These are phyloP conservation scores for Chrysemys picta DNA, from an alignment of 2,113 vertebrate genomes.

Conservation along the genomic window DNA sequence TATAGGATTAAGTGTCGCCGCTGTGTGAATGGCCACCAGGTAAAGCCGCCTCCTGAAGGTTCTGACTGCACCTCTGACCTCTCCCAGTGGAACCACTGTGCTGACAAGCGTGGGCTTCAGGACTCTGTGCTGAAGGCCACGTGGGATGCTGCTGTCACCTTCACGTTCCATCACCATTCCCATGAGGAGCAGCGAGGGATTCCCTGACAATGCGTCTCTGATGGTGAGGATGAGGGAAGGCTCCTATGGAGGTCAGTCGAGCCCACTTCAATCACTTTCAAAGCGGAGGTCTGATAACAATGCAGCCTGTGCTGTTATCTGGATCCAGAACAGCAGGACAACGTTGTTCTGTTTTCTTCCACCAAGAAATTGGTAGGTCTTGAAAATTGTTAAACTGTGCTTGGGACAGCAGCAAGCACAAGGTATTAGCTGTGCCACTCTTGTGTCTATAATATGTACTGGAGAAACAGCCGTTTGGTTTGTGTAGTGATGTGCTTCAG, in stretches of 20 bases:
- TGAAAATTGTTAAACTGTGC: neutral
- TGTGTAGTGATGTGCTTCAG: neutral
- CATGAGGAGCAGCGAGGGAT: slow-evolving; percentile 91
- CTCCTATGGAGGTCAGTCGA: neutral
- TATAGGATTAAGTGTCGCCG: slow-evolving; percentile 90
- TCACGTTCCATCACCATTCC: slow-evolving; percentile 93
- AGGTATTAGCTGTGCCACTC: neutral
- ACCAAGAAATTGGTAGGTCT: neutral
- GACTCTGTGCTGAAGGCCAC: slow-evolving; percentile 90
- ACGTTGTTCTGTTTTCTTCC: accelerated
- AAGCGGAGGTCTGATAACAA: neutral
- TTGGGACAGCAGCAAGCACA: neutral
- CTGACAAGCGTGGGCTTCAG: slow-evolving; percentile 87
- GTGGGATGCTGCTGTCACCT: slow-evolving; percentile 91
- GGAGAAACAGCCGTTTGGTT: neutral
- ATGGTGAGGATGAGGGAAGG: slow-evolving; percentile 21
- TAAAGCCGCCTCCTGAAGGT: slow-evolving; percentile 83
- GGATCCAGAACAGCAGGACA: neutral
- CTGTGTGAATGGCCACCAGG: slow-evolving; percentile 90
- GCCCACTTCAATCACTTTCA: neutral
- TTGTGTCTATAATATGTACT: neutral
- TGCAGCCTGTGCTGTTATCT: neutral
- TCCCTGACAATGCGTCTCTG: slow-evolving; percentile 60
- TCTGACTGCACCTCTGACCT: slow-evolving; percentile 93
- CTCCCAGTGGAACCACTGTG: slow-evolving; percentile 94